Evolutionary conservation across 2,888 invertebrate genomes (phyloP).

Genomic region (Apoda limacodes): DNA sequence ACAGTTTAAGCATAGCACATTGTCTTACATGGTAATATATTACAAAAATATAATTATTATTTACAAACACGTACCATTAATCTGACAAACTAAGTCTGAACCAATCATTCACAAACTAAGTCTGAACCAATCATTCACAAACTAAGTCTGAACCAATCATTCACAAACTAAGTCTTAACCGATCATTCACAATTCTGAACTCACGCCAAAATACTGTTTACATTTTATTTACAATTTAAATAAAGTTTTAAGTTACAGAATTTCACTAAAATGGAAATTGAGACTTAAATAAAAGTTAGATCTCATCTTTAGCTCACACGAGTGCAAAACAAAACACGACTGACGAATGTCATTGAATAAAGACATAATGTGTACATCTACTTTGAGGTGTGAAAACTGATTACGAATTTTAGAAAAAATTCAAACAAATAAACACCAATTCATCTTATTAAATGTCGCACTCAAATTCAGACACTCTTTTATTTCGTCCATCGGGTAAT

Average conservation of each 20-base stretch:
- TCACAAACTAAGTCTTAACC: no score
- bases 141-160: no score
- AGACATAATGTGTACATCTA: constrained; percentile 1
- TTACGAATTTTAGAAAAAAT: constrained; percentile 7
- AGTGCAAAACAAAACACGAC: constrained; percentile 1
- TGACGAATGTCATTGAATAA: constrained; percentile 1
- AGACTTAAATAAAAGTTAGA: constrained; percentile 32
- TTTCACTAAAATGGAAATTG: constrained; percentile 31
- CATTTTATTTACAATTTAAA: constrained; percentile 46
- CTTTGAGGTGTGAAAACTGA: constrained; percentile 4
- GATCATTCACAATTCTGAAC: no score
- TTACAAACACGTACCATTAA: no score
- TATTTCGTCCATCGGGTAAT: constrained; percentile 58
- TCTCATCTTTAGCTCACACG: no score
- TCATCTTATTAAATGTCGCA: constrained; percentile 57
- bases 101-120: no score
- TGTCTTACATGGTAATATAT: no score
- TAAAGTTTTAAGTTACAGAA: constrained; percentile 30
- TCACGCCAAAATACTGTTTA: no score
- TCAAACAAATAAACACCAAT: constrained; percentile 3
- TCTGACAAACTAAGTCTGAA: no score
- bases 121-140: no score
- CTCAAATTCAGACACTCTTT: constrained; percentile 73
- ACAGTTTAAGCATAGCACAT: no score
- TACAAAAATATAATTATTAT: no score